Evolutionary conservation across 2,888 invertebrate species (phyloP).

Genomic region (Caenorhabditis uteleia): DNA sequence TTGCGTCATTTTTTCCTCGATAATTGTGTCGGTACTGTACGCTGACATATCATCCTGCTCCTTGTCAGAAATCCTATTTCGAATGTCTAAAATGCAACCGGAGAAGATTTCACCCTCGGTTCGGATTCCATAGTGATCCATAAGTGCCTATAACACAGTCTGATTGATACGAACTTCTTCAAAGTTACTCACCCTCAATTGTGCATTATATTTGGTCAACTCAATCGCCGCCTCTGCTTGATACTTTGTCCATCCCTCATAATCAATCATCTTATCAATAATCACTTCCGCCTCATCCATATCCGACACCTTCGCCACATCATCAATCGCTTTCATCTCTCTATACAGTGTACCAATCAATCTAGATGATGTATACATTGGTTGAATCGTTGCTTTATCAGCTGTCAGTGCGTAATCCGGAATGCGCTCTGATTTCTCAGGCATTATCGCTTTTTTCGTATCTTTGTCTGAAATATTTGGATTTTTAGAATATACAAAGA

Average conservation of each 20-base stretch:
- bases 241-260: conserved; percentile 25
- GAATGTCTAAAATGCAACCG: conserved; percentile 51
- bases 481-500: background rate
- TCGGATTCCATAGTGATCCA: conserved; percentile 62
- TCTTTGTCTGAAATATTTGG: conserved; percentile 9
- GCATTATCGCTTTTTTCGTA: conserved; percentile 19
- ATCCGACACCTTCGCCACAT: conserved; percentile 46
- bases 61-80: conserved; percentile 60
- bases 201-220: conserved; percentile 41
- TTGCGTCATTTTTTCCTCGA: conserved; percentile 53
- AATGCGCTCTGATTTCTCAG: conserved; percentile 35
- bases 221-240: conserved; percentile 19
- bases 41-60: conserved; percentile 66
- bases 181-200: conserved; percentile 31
- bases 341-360: conserved; percentile 62
- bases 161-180: conserved; percentile 10
- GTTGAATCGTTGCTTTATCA: conserved; percentile 9
- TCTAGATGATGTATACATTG: conserved; percentile 40
- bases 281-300: conserved; percentile 33
- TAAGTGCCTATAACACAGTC: conserved; percentile 29
- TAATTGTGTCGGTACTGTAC: conserved; percentile 60
- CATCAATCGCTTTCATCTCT: conserved; percentile 37
- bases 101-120: conserved; percentile 64
- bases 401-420: conserved; percentile 37
- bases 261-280: conserved; percentile 19